Evolutionary conservation across 1,140 invertebrate species (phyloP).

Genomic region (Coptotermes formosanus): DNA sequence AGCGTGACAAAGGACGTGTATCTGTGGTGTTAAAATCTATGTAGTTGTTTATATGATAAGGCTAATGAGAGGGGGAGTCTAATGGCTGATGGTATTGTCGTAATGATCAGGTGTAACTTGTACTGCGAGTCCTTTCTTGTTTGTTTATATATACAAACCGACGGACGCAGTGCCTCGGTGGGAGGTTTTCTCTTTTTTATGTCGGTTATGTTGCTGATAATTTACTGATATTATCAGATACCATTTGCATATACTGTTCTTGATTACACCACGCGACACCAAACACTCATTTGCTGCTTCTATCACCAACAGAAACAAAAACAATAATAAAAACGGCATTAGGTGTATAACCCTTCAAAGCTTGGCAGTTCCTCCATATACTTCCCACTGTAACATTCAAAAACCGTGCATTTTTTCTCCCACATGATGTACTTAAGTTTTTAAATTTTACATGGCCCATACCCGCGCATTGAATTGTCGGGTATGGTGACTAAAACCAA

Average conservation of each 20-base stretch:
- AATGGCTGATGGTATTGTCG: not conserved
- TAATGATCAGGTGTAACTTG: not conserved
- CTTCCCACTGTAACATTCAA: too few species aligned
- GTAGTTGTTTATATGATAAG: not conserved
- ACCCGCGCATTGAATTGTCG: too few species aligned
- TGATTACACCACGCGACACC: not conserved
- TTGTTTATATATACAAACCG: not conserved
- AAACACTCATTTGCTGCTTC: not conserved
- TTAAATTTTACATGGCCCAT: too few species aligned
- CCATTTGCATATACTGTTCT: not conserved
- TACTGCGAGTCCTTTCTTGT: too few species aligned
- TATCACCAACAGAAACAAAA: too few species aligned
- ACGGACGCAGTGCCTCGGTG: not conserved
- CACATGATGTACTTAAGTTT: too few species aligned
- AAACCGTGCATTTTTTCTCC: too few species aligned
- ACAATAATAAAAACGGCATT: too few species aligned
- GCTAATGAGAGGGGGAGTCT: not conserved
- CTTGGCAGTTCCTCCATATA: too few species aligned
- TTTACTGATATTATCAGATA: not conserved
- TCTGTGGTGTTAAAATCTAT: not conserved
- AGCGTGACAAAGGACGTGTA: not conserved
- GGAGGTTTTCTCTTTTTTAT: not conserved
- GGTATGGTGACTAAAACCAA: too few species aligned
- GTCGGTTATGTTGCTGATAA: slow-evolving; percentile 11
- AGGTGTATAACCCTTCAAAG: too few species aligned